Evolutionary conservation across 2,113 vertebrate genomes (phyloP).

Genomic region (Muscicapa adusta): DNA sequence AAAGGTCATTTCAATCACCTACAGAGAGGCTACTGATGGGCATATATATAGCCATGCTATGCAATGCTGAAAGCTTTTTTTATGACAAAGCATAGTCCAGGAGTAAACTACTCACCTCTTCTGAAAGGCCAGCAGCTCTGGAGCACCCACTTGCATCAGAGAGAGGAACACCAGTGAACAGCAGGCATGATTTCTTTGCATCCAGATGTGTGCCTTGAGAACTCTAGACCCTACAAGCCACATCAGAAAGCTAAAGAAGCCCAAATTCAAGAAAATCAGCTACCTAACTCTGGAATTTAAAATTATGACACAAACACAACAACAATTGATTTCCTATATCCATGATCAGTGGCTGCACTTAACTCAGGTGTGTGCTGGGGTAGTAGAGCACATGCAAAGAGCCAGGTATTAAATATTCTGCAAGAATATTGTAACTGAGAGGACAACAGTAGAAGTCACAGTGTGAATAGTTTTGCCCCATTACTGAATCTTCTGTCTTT

Average conservation of each 20-base stretch:
- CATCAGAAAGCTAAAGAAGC: not conserved
- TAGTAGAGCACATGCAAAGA: not conserved
- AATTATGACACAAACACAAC: not conserved
- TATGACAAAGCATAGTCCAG: not conserved
- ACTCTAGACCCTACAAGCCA: not conserved
- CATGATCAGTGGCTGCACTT: not conserved
- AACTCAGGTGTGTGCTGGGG: not conserved
- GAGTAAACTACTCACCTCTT: not conserved
- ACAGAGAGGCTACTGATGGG: not conserved
- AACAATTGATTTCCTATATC: not conserved
- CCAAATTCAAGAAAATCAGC: not conserved
- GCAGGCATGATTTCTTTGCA: not conserved
- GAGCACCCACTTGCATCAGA: not conserved
- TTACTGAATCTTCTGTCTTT: not conserved
- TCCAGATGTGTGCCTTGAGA: not conserved
- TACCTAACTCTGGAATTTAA: not conserved
- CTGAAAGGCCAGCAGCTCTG: not conserved
- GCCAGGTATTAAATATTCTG: not conserved
- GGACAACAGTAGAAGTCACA: not conserved
- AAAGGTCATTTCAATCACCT: not conserved
- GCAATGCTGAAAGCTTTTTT: not conserved
- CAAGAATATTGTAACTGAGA: not conserved
- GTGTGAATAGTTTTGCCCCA: not conserved
- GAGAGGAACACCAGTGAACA: not conserved
- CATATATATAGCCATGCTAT: not conserved